These are phyloP conservation scores for Brachylomia viminalis DNA, from an alignment of 2,888 invertebrate species.

Conservation along the genomic window DNA sequence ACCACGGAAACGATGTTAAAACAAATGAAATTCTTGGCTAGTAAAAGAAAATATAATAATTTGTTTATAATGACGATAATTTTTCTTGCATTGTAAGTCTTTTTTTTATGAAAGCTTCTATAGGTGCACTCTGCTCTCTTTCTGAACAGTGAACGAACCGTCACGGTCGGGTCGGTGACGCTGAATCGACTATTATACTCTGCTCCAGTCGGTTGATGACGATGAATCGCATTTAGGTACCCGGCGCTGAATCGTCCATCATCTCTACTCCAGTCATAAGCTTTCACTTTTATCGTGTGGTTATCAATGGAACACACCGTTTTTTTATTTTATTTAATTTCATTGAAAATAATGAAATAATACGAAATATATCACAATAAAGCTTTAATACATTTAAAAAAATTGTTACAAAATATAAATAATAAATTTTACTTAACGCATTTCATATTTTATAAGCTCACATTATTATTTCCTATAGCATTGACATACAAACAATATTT, in stretches of 20 bases:
- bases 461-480: slow-evolving; percentile 33
- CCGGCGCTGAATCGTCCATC: too few relatives aligned
- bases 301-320: too few relatives aligned
- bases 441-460: slow-evolving; percentile 61
- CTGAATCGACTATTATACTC: too few relatives aligned
- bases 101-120: neutral
- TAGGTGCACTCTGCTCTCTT: too few relatives aligned
- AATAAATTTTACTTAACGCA: slow-evolving; percentile 46
- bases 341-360: neutral
- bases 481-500: slow-evolving; percentile 26
- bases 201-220: too few relatives aligned
- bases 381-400: slow-evolving; percentile 66
- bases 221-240: too few relatives aligned
- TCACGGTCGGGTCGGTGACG: too few relatives aligned
- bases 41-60: neutral
- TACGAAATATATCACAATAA: slow-evolving; percentile 48
- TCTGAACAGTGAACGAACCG: too few relatives aligned
- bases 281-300: too few relatives aligned
- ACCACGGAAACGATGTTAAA: slow-evolving; percentile 90
- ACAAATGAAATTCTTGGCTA: rapidly evolving
- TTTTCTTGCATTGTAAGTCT: neutral
- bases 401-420: slow-evolving; percentile 63
- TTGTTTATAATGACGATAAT: neutral
- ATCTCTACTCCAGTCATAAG: too few relatives aligned
- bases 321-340: neutral